A percentile compares a stretch with the other conserved stretches of the same genome.
Evolutionary conservation across 2,113 vertebrate species (phyloP).

Genomic region (Chaetops frenatus): DNA sequence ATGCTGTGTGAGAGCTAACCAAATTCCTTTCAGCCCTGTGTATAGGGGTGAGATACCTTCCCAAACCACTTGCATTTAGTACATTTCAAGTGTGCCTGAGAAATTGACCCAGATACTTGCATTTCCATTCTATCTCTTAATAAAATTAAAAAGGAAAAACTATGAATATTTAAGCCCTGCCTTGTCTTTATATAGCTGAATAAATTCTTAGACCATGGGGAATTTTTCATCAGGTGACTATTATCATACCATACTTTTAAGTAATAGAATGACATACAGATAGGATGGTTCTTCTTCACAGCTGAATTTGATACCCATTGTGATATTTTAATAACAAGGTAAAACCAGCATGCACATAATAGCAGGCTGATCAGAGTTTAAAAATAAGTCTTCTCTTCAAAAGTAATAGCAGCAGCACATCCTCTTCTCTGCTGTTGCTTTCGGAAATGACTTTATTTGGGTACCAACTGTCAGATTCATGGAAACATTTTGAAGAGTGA

Average conservation of each 20-base stretch:
- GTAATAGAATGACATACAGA: background rate
- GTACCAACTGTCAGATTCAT: slow-evolving; percentile 26
- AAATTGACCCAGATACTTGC: background rate
- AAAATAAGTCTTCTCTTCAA: slow-evolving; percentile 20
- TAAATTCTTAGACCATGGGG: background rate
- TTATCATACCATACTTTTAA: background rate
- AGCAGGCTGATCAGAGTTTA: background rate
- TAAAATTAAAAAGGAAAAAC: background rate
- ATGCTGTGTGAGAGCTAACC: background rate
- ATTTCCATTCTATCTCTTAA: background rate
- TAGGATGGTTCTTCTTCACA: background rate
- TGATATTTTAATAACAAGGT: slow-evolving; percentile 50
- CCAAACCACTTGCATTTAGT: background rate
- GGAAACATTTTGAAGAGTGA: slow-evolving; percentile 8
- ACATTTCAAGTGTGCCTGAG: background rate
- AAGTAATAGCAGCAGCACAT: slow-evolving; percentile 8
- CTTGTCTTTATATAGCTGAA: background rate
- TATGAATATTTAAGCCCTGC: background rate
- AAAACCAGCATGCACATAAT: slow-evolving; percentile 8
- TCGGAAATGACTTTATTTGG: slow-evolving; percentile 23
- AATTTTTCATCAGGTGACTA: background rate
- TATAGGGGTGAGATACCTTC: background rate
- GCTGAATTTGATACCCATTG: background rate
- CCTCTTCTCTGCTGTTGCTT: background rate
- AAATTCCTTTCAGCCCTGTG: background rate